These are phyloP conservation scores for Fistularia commersonii DNA, from an alignment of 2,797 vertebrate species.

Conservation along the genomic window DNA sequence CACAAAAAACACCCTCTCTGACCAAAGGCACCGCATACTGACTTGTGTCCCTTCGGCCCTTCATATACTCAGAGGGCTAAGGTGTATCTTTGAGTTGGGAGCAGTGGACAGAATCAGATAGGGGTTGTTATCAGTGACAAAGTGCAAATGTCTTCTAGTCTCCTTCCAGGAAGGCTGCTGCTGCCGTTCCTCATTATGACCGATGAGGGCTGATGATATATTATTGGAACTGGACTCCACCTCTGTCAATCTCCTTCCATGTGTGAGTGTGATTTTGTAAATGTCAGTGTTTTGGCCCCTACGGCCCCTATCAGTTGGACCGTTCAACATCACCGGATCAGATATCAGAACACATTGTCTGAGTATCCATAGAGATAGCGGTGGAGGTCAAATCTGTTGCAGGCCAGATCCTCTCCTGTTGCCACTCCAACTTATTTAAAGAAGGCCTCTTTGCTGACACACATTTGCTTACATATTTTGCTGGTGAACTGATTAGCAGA, in stretches of 20 bases:
- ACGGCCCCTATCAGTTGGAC: too few species aligned
- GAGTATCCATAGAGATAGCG: too few species aligned
- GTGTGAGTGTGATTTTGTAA: slow-evolving; percentile 4
- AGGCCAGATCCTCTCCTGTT: too few species aligned
- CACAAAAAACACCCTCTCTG: too few species aligned
- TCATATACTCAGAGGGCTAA: not conserved
- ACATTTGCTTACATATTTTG: too few species aligned
- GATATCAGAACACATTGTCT: too few species aligned
- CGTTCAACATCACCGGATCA: too few species aligned
- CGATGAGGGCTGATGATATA: slow-evolving; percentile 55
- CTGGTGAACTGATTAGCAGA: slow-evolving; percentile 45
- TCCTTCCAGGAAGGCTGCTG: slow-evolving; percentile 51
- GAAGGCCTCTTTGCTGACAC: too few species aligned
- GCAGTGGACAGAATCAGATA: slow-evolving; percentile 48
- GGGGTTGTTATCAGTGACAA: slow-evolving; percentile 49
- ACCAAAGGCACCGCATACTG: too few species aligned
- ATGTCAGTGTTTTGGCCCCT: too few species aligned
- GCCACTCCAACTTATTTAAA: too few species aligned
- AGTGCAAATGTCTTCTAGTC: slow-evolving; percentile 27
- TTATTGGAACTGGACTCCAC: slow-evolving; percentile 42
- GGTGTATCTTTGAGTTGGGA: slow-evolving; percentile 31
- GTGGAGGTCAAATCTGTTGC: too few species aligned
- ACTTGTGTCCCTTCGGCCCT: not conserved
- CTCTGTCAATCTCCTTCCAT: slow-evolving; percentile 19
- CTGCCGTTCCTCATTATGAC: slow-evolving; percentile 53